These are phyloP conservation scores for Anabacerthia variegaticeps DNA, from an alignment of 2,797 vertebrate species.

Conservation along the genomic window DNA sequence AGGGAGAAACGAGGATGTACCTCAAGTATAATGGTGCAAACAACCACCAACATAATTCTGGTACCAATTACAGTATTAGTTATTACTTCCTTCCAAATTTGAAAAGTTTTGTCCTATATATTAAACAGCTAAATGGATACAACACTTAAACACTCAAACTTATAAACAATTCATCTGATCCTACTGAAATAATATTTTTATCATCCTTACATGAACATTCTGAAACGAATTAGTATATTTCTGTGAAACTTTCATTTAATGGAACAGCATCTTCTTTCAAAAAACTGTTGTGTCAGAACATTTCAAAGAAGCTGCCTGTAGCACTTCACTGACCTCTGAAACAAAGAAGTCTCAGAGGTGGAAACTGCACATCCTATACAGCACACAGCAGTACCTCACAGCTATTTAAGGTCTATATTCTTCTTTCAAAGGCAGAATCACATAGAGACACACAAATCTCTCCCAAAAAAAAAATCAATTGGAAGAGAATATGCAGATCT, in stretches of 20 bases:
- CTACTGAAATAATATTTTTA: not conserved
- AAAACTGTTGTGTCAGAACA: not conserved
- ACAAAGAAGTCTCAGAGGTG: not conserved
- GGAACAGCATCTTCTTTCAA: not conserved
- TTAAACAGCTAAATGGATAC: not conserved
- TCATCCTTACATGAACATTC: not conserved
- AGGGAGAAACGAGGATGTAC: too few species aligned
- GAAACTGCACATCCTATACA: not conserved
- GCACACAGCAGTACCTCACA: not conserved
- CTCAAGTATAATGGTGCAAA: too few species aligned
- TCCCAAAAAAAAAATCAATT: not conserved
- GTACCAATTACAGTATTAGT: not conserved
- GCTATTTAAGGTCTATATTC: not conserved
- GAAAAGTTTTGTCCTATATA: not conserved
- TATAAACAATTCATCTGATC: not conserved
- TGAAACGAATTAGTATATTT: not conserved
- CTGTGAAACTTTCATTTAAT: not conserved
- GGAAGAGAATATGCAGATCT: not conserved
- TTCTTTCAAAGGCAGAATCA: slow-evolving; percentile 2
- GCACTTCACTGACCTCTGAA: not conserved
- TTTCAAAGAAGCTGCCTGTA: not conserved
- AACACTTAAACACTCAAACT: not conserved
- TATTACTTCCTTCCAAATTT: not conserved
- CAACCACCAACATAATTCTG: too few species aligned
- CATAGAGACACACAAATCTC: not conserved